phyloP scores from a whole-genome alignment of 35 echinoderm and acorn worm genomes.

The Acanthaster planci region DNA sequence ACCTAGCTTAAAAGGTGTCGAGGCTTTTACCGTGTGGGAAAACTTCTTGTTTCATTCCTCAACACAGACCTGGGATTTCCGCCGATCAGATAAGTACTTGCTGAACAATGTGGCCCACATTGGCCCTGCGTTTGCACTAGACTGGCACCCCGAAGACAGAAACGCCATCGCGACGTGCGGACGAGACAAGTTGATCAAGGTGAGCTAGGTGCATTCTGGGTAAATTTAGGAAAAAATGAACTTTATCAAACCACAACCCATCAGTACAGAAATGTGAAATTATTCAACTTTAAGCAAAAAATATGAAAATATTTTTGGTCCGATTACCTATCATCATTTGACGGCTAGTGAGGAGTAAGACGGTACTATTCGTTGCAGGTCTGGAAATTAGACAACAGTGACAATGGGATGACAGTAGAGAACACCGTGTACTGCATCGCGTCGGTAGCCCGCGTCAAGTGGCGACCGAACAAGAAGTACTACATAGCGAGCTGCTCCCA shows the following conservation, averaged over 20 bases:
- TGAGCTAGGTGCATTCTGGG: constrained; percentile 25
- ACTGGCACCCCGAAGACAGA: constrained; percentile 94
- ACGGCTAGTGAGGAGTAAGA: no score
- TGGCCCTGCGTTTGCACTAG: constrained; percentile 76
- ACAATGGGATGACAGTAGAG: constrained; percentile 45
- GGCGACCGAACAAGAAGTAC: constrained; percentile 88
- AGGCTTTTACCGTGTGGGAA: not conserved
- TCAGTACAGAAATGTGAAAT: no score
- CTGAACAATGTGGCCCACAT: constrained; percentile 68
- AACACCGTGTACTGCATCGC: constrained; percentile 84
- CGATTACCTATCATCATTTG: no score
- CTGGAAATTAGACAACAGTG: constrained; percentile 60
- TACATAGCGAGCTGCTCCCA: constrained; percentile 95
- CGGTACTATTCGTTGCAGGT: constrained; percentile 60
- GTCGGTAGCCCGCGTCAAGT: constrained; percentile 89
- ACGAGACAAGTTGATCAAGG: constrained; percentile 95
- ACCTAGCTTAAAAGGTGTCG: no score
- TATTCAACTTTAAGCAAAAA: no score
- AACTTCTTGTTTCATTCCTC: not conserved
- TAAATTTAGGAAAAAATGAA: no score
- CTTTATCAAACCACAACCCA: no score
- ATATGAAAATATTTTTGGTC: no score
- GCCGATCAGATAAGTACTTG: constrained; percentile 63
- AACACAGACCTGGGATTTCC: constrained; percentile 85
- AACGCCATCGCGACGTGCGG: constrained; percentile 82